Evolutionary conservation across 2,113 vertebrate species (phyloP).

Genomic region (Tyto alba): DNA sequence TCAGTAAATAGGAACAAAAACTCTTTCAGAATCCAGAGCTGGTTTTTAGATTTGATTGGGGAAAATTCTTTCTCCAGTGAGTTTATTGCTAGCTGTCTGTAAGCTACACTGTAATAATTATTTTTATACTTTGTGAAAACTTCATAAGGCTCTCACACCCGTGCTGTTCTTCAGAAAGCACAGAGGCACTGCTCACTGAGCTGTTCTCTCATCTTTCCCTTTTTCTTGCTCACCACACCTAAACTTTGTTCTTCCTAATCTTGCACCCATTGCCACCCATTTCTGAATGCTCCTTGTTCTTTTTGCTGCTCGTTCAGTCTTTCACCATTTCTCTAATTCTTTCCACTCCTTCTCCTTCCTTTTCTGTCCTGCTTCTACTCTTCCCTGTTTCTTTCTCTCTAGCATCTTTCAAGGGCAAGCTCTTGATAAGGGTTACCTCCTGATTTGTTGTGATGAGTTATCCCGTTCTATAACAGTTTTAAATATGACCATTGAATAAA

Average conservation of each 20-base stretch:
- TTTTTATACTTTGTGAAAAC: not conserved
- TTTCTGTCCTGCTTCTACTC: not conserved
- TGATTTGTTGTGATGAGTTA: not conserved
- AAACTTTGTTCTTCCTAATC: not conserved
- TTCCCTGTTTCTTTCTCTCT: not conserved
- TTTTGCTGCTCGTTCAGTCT: not conserved
- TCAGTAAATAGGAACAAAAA: not conserved
- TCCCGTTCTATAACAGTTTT: not conserved
- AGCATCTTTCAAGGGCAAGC: not conserved
- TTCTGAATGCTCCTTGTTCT: not conserved
- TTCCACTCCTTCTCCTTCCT: not conserved
- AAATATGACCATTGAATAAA: not conserved
- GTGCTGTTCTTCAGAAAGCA: not conserved
- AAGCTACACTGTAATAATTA: not conserved
- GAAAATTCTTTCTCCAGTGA: not conserved
- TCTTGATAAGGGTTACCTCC: not conserved
- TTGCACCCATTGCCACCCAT: not conserved
- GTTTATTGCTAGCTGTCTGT: not conserved
- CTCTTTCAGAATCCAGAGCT: not conserved
- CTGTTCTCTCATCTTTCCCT: not conserved
- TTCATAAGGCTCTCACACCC: not conserved
- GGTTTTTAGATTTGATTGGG: not conserved
- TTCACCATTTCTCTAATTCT: not conserved
- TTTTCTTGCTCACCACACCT: not conserved
- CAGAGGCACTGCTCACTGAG: not conserved